Conservation (phyloP, 2,113 vertebrate species). For the Cromileptes altivelis region DNA sequence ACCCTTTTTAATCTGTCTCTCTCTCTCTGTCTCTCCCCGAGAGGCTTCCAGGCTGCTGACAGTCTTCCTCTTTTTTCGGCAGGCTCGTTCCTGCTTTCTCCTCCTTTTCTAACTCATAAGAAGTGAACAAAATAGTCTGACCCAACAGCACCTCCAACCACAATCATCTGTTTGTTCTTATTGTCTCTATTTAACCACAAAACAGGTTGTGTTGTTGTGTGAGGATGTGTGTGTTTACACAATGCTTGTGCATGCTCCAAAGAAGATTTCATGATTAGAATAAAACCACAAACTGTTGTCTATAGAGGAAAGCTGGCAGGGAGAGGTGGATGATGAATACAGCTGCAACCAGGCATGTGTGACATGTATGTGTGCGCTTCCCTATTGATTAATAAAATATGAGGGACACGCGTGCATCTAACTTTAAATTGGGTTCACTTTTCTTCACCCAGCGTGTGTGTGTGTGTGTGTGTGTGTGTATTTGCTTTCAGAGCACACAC, state of each 20-base stretch:
- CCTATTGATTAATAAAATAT: conserved; percentile 25
- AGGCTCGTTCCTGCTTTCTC: conserved; percentile 14
- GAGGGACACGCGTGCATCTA: conserved; percentile 3
- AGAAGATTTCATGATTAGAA: neutral
- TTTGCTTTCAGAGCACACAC: conserved; percentile 12
- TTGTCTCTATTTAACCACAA: neutral
- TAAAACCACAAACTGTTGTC: neutral
- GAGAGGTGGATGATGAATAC: conserved; percentile 45
- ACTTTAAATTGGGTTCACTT: conserved; percentile 26
- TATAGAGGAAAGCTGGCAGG: conserved; percentile 1
- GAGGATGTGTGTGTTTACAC: neutral
- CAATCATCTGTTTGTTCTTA: neutral
- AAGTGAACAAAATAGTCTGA: conserved; percentile 15
- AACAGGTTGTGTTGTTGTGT: neutral
- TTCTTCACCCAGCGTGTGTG: neutral
- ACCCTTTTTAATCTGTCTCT: conserved; percentile 83
- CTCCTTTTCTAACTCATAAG: conserved; percentile 23
- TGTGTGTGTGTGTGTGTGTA: neutral
- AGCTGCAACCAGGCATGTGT: conserved; percentile 33
- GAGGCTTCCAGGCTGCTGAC: conserved; percentile 62
- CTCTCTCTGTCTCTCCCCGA: conserved; percentile 51
- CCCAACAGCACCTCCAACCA: neutral
- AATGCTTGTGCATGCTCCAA: neutral
- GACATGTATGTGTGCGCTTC: conserved; percentile 11
- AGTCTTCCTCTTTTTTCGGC: conserved; percentile 31